Percentiles rank a stretch among this genome's conserved stretches.
phyloP scores from a whole-genome alignment of 2,888 invertebrate genomes.

The Phyllotreta striolata region DNA sequence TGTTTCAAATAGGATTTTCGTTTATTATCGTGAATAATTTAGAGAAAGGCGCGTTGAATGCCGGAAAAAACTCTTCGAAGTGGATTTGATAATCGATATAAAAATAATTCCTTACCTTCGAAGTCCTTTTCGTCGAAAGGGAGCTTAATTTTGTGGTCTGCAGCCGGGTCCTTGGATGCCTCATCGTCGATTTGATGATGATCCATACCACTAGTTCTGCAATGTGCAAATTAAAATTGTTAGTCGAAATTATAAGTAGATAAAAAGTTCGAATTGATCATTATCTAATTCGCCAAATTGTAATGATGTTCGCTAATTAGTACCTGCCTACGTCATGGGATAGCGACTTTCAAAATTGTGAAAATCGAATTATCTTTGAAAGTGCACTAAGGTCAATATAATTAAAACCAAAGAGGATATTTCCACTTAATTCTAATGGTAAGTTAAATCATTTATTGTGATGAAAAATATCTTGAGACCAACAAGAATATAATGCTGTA shows the following conservation, averaged over 20 bases:
- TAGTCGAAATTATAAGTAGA: too few species aligned
- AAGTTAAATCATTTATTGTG: background rate
- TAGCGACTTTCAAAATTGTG: background rate
- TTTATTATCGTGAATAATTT: too few species aligned
- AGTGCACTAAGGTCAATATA: slow-evolving; percentile 5
- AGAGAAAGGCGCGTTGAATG: too few species aligned
- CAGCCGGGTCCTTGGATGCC: slow-evolving; percentile 87
- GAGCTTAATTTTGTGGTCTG: slow-evolving; percentile 75
- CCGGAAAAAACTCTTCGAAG: too few species aligned
- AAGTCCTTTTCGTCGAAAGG: slow-evolving; percentile 87
- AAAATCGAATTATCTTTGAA: slow-evolving; percentile 4
- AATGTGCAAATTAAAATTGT: slow-evolving; percentile 10
- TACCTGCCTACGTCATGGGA: too few species aligned
- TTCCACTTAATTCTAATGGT: slow-evolving; percentile 3
- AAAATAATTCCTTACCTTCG: slow-evolving; percentile 87
- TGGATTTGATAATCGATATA: too few species aligned
- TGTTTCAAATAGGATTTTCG: too few species aligned
- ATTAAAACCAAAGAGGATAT: slow-evolving; percentile 12
- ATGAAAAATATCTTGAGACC: background rate
- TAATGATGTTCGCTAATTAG: too few species aligned
- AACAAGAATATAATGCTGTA: too few species aligned
- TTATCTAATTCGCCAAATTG: background rate
- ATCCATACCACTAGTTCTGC: slow-evolving; percentile 62
- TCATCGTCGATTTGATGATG: slow-evolving; percentile 67
- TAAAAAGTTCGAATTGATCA: background rate